phyloP scores from a whole-genome alignment of 1,140 invertebrate species.

The Cotesia typhae region DNA sequence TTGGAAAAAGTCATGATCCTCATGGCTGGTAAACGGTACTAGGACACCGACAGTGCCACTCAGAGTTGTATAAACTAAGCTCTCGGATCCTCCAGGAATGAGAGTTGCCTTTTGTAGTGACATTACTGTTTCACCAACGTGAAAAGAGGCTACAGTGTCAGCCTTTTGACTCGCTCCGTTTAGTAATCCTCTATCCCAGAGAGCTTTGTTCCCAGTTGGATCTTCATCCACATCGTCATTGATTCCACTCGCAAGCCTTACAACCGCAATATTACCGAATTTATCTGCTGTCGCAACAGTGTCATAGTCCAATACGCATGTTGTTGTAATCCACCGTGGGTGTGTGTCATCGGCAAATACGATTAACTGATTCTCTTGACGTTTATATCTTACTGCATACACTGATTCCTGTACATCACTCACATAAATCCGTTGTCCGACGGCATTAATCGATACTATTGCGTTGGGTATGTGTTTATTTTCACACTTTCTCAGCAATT shows the following conservation, averaged over 20 bases:
- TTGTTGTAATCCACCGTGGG: slow-evolving; percentile 94
- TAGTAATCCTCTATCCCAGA: slow-evolving; percentile 96
- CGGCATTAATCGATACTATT: slow-evolving; percentile 91
- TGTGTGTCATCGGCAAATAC: slow-evolving; percentile 98
- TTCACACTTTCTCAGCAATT: slow-evolving; percentile 96
- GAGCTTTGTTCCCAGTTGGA: slow-evolving; percentile 96
- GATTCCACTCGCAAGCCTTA: slow-evolving; percentile 88
- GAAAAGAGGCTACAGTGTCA: slow-evolving; percentile 91
- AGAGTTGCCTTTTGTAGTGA: slow-evolving; percentile 93
- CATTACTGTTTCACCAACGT: slow-evolving; percentile 94
- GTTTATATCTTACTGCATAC: slow-evolving; percentile 94
- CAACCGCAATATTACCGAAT: slow-evolving; percentile 96
- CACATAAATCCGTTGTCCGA: slow-evolving; percentile 93
- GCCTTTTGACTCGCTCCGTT: slow-evolving; percentile 98
- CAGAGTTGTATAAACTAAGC: slow-evolving; percentile 94
- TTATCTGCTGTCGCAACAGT: slow-evolving; percentile 97
- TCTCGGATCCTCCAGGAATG: slow-evolving; percentile 96
- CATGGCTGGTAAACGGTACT: slow-evolving; percentile 96
- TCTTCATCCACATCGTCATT: slow-evolving; percentile 99
- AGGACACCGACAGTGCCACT: slow-evolving; percentile 96
- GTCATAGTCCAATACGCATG: slow-evolving; percentile 94
- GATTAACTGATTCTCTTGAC: slow-evolving; percentile 96
- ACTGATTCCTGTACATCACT: slow-evolving; percentile 98
- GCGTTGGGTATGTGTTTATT: slow-evolving; percentile 98
- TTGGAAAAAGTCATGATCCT: slow-evolving; percentile 99